Percentiles rank a stretch among this genome's conserved stretches.
These are phyloP conservation scores for Leucoptera coffeella DNA, from an alignment of 2,888 invertebrate species.

Conservation along the genomic window DNA sequence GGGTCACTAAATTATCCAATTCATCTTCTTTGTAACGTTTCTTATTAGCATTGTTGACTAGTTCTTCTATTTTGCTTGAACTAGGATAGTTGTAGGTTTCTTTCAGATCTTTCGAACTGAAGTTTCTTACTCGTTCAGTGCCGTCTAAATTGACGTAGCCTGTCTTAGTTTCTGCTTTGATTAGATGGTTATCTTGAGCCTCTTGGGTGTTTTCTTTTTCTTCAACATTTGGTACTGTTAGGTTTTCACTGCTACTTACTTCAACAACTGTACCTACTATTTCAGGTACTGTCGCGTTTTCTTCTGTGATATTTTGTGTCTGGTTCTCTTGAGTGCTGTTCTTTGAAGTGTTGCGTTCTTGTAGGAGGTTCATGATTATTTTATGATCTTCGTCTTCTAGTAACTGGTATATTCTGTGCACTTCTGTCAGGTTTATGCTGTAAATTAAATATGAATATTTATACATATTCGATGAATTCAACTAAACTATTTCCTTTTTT, in stretches of 20 bases:
- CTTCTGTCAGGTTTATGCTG: constrained; percentile 43
- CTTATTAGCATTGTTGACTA: constrained; percentile 10
- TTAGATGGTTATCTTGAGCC: constrained; percentile 21
- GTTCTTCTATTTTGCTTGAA: constrained; percentile 10
- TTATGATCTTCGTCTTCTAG: constrained; percentile 33
- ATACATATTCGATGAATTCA: no score
- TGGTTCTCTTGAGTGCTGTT: not conserved
- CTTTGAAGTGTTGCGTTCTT: not conserved
- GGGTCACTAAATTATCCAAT: constrained; percentile 34
- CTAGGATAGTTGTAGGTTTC: constrained; percentile 23
- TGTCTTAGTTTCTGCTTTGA: constrained; percentile 39
- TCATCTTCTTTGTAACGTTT: constrained; percentile 13
- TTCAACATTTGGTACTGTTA: no score
- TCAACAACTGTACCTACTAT: constrained; percentile 7
- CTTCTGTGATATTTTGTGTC: constrained; percentile 4
- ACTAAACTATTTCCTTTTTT: no score
- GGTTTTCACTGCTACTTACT: not conserved
- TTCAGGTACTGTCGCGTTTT: constrained; percentile 7
- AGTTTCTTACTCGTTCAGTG: constrained; percentile 28
- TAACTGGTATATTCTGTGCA: constrained; percentile 38
- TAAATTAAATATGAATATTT: constrained; percentile 11
- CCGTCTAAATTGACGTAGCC: constrained; percentile 41
- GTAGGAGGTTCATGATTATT: not conserved
- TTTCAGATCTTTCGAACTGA: constrained; percentile 24
- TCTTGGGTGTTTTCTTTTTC: no score